Conservation (phyloP, 2,797 vertebrate genomes). For the Myotis vivesi region DNA sequence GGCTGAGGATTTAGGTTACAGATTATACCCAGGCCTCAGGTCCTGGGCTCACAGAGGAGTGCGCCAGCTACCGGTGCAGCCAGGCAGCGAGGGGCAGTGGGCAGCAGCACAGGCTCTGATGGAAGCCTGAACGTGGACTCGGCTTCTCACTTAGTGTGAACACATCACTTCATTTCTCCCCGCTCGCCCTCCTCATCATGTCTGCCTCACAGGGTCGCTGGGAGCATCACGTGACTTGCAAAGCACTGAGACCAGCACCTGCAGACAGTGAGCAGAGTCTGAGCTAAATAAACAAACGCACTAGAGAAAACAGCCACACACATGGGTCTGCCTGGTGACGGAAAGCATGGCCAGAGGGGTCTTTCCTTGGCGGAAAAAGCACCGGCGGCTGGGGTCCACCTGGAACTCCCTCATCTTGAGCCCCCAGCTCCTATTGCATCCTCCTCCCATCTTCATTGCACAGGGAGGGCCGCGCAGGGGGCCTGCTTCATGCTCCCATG, state of each 20-base stretch:
- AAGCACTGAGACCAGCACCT: neutral
- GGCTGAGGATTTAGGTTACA: neutral
- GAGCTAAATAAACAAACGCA: neutral
- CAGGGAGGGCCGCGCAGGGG: neutral
- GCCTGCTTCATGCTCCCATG: neutral
- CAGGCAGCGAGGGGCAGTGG: neutral
- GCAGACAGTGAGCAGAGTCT: neutral
- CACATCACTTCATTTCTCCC: neutral
- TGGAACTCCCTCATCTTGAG: neutral
- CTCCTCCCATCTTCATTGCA: neutral
- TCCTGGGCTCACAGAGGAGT: neutral
- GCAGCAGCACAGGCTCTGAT: neutral
- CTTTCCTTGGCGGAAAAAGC: neutral
- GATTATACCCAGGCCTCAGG: neutral
- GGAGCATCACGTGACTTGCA: neutral
- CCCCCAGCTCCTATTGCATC: too few species aligned
- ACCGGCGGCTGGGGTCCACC: neutral
- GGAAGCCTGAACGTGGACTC: neutral
- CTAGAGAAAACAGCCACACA: neutral
- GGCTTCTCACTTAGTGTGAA: neutral
- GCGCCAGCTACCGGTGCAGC: rapidly evolving
- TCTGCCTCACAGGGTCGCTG: neutral
- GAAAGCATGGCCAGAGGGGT: too few species aligned
- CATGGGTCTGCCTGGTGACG: too few species aligned
- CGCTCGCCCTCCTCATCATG: too few species aligned